These are phyloP conservation scores for Bostrychus sinensis DNA, from an alignment of 2,113 vertebrate genomes.

Conservation along the genomic window DNA sequence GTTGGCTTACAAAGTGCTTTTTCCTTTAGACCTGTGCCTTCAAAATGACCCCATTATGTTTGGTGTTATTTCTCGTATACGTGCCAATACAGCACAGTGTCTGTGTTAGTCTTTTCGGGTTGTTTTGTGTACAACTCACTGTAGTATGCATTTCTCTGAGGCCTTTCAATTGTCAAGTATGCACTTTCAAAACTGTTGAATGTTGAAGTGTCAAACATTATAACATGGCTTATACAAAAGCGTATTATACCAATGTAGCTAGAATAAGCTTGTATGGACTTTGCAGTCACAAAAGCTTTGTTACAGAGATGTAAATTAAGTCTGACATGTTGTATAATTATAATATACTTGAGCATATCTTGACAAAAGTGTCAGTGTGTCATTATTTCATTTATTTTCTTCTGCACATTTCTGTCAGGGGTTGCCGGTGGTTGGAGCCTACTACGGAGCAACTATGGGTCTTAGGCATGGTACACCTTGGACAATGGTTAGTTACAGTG, in stretches of 20 bases:
- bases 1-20: slow-evolving; percentile 12
- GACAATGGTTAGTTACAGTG: too few relatives aligned
- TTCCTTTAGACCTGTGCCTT: slow-evolving; percentile 54
- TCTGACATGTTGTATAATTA: background rate
- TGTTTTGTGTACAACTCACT: background rate
- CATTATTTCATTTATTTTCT: background rate
- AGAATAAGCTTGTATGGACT: slow-evolving; percentile 31
- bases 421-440: too few relatives aligned
- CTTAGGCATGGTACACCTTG: background rate
- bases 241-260: too few relatives aligned
- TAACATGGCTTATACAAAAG: slow-evolving; percentile 4
- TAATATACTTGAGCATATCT: background rate
- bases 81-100: background rate
- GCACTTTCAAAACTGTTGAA: slow-evolving; percentile 38
- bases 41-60: slow-evolving; percentile 14
- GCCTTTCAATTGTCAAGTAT: slow-evolving; percentile 36
- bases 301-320: background rate
- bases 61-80: slow-evolving; percentile 25
- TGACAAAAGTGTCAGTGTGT: background rate
- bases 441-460: background rate
- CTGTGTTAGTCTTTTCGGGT: background rate
- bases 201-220: background rate
- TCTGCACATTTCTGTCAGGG: background rate
- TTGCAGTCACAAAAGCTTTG: slow-evolving; percentile 19
- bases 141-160: slow-evolving; percentile 16